Evolutionary conservation across 2,113 vertebrate genomes (phyloP), one percentile per base, ranked within the genome.

Genomic region (Nymphicus hollandicus): DNA sequence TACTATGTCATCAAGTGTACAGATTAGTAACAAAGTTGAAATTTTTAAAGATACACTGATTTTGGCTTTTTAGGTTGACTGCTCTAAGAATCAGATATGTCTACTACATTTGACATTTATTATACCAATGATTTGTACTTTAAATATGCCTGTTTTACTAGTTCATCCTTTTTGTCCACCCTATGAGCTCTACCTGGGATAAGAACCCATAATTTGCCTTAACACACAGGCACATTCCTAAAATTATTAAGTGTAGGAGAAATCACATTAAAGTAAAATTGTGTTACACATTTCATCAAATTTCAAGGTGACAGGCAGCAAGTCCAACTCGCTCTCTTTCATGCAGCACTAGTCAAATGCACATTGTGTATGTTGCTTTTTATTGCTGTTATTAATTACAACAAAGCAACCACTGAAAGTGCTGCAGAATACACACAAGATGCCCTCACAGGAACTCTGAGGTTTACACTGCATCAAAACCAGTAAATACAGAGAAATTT

Each of bases 311-410:
- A 50, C 17, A 43, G 37, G 8, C 64, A 71, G 44, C 24, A 87
- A 85, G 44, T 52, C 33, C 44, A 68, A 41, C n/a, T 73, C 52
- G 11, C 37, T 19, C 47, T 53, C 58, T 69, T 47, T 73, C 43
- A 41, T 39, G 33, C 43, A 88, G 29, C 12, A 44, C 17, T 65
- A 65, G n/a, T 39, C 3, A 2, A 85, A 60, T 18, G 28, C 10
- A 25, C 0, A 0, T 19, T 74, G 24, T 20, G 22, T 2, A 2
- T 12, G 2, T 13, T 80, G 25, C 1, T 33, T 74, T 91, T 63
- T 18, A 81, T 6, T 77, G 20, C 17, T 43, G 11, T 25, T 92
- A 76, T 91, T 78, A 74, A 85, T 63, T 33, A 84, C 41, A 39
- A 87, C n/a, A 91, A 81, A 81, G 43, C 50, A 89, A 80, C 70